Percentiles rank a stretch among this genome's conserved stretches.
Evolutionary conservation across 2,888 invertebrate genomes (phyloP).

Genomic region (Sarcophaga subvicina): DNA sequence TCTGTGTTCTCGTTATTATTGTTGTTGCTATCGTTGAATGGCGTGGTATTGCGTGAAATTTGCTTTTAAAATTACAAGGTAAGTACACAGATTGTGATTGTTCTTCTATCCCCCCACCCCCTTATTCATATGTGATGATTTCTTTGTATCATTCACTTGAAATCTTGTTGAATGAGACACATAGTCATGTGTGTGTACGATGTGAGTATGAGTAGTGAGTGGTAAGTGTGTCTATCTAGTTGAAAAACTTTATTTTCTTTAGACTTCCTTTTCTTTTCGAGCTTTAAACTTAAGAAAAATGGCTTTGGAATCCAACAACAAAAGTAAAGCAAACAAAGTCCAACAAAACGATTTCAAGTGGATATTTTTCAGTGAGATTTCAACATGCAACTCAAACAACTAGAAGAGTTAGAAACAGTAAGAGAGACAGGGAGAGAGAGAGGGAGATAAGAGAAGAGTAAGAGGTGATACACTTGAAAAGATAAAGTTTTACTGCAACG

Average conservation of each 20-base stretch:
- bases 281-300: constrained; percentile 22
- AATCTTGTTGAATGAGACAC: background rate
- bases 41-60: constrained; percentile 66
- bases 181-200: background rate
- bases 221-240: constrained; percentile 16
- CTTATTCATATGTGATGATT: background rate
- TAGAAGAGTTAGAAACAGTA: background rate
- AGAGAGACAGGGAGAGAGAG: too few species aligned
- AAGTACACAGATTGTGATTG: background rate
- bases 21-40: constrained; percentile 51
- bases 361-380: constrained; percentile 49
- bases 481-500: constrained; percentile 41
- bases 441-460: too few species aligned
- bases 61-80: constrained; percentile 68
- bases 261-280: constrained; percentile 50
- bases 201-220: constrained; percentile 5
- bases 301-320: constrained; percentile 38
- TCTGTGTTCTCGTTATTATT: constrained; percentile 8
- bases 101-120: background rate
- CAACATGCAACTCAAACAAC: constrained; percentile 56
- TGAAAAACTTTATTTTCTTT: constrained; percentile 64
- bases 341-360: constrained; percentile 37
- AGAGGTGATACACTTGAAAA: constrained; percentile 52
- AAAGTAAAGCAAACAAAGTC: constrained; percentile 28
- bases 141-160: background rate